phyloP scores from a whole-genome alignment of 2,113 vertebrate genomes.

The Apaloderma vittatum region DNA sequence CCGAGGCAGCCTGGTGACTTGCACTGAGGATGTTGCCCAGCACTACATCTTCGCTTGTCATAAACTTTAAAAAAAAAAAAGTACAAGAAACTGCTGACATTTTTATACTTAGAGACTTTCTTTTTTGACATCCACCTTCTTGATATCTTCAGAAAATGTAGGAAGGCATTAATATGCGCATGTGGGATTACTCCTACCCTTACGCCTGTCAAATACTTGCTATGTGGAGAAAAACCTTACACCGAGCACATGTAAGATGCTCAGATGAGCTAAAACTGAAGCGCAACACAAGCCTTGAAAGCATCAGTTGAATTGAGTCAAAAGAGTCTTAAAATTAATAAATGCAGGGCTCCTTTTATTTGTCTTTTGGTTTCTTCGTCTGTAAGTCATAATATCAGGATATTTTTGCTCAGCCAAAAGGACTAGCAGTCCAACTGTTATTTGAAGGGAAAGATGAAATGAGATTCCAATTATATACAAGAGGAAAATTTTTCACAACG shows the following conservation, averaged over 20 bases:
- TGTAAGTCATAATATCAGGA: background rate
- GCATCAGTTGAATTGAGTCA: background rate
- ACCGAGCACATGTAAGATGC: background rate
- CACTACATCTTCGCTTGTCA: background rate
- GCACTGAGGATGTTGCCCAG: accelerated
- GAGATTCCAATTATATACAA: too few species aligned
- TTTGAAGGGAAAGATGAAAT: background rate
- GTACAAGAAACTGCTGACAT: background rate
- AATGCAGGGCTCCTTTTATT: background rate
- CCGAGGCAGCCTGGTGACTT: background rate
- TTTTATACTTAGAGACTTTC: background rate
- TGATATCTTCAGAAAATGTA: slow-evolving; percentile 3
- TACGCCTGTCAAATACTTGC: background rate
- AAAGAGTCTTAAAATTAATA: background rate
- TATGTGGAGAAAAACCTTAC: background rate
- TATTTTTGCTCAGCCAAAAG: background rate
- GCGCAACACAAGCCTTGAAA: background rate
- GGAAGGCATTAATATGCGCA: slow-evolving; percentile 24
- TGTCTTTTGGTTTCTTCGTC: background rate
- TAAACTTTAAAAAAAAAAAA: background rate
- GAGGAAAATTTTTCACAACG: too few species aligned
- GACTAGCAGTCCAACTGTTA: background rate
- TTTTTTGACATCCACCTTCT: background rate
- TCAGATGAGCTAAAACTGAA: slow-evolving; percentile 16
- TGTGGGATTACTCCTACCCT: background rate